Conservation (phyloP, 2,113 vertebrate genomes). For the Coturnix japonica region DNA sequence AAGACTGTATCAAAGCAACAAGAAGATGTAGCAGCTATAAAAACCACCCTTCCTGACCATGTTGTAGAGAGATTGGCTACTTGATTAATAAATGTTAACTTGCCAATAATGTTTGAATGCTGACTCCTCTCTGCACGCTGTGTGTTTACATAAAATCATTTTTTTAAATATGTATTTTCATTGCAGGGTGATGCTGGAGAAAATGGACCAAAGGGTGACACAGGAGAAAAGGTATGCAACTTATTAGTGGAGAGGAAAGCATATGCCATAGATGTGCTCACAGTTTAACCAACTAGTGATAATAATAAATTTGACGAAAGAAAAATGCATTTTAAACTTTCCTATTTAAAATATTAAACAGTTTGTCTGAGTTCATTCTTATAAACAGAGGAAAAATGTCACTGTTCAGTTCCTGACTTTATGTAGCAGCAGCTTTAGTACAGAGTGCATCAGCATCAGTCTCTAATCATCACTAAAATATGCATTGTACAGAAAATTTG, state of each 20-base stretch:
- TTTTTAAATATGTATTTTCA: neutral
- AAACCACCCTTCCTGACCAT: neutral
- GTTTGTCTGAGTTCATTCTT: neutral
- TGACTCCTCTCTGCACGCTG: neutral
- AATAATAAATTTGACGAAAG: neutral
- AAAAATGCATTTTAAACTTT: neutral
- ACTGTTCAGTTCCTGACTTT: neutral
- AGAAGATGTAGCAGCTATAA: neutral
- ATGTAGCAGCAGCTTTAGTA: neutral
- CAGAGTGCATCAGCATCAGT: neutral
- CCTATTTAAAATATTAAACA: neutral
- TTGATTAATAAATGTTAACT: neutral
- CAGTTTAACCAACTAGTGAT: neutral
- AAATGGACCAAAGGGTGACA: slow-evolving; percentile 88
- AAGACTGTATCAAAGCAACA: neutral
- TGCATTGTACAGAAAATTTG: neutral
- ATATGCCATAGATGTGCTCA: neutral
- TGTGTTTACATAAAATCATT: neutral
- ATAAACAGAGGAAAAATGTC: neutral
- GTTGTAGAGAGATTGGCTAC: neutral
- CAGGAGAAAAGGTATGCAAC: slow-evolving; percentile 89
- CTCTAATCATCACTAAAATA: neutral
- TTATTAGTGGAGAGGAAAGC: neutral
- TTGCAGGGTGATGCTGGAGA: slow-evolving; percentile 91
- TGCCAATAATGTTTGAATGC: neutral